Evolutionary conservation across 2,113 vertebrate species (phyloP), one percentile per base, ranked within the genome.

Genomic region (Tenebrosternarchus preto): DNA sequence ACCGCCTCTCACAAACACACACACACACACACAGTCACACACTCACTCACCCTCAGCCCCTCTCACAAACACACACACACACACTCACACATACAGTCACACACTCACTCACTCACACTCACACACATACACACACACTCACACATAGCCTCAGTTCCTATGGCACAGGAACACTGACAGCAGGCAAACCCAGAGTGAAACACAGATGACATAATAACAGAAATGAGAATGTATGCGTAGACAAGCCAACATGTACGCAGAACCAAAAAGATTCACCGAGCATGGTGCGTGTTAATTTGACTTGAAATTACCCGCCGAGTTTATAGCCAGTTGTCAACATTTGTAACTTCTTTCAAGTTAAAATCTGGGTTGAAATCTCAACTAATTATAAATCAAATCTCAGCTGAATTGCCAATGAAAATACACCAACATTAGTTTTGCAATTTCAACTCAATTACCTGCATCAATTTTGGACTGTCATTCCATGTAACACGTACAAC

Each of bases 401-500:
- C 33, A 31, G 20, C 55, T 3, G 15, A 55, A 31, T 55, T 46
- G 24, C 24, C 46, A 25, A 27, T 19, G 20, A 20, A 19, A 24
- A 11, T 46, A 46, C 36, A 43, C 15, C 15, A 53, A 53, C 46
- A 53, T 76, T 67, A 50, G 71, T 57, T 73, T 31, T 56, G 66
- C 50, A 69, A 57, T 77, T 22, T 78, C 50, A 59, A 57, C 11
- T 78, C 50, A 67, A 77, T 56, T 77, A 69, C 16, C 50, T 59
- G 22, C 50, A 57, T 57, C n/a, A 67, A 64, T 76, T 64, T 43
- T n/a, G 22, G 56, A 61, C 39, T 39, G 50, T 77, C 61, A 66
- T 55, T 43, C 9, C 8, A 24, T 61, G 59, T n/a, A 33, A 64
- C 27, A 63, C 17, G 16, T 66, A 53, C 50, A n/a, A 25, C 33